Evolutionary conservation across 2,113 vertebrate genomes (phyloP).

Genomic region (Glaucidium brasilianum): DNA sequence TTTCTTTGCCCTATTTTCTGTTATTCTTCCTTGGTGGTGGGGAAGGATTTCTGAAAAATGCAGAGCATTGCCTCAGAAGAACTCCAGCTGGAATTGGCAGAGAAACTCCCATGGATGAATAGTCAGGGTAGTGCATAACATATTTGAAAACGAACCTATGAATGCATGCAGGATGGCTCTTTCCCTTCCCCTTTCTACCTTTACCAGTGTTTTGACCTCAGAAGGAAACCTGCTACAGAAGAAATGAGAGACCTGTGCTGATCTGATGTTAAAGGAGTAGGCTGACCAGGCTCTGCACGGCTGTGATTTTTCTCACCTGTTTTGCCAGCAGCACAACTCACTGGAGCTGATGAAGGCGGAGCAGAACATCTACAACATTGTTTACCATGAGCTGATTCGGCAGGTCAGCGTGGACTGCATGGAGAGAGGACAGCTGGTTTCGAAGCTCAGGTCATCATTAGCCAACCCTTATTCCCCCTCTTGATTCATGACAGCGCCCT

Average conservation of each 20-base stretch:
- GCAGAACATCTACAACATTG: constrained; percentile 87
- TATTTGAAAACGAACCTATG: background rate
- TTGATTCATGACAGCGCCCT: background rate
- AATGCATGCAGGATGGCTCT: background rate
- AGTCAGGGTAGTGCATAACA: background rate
- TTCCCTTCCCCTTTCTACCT: background rate
- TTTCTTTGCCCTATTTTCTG: background rate
- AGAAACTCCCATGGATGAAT: background rate
- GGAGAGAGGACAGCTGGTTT: constrained; percentile 87
- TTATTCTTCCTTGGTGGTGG: background rate
- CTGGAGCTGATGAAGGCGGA: constrained; percentile 82
- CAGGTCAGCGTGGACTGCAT: constrained; percentile 87
- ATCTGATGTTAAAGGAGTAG: background rate
- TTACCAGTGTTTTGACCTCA: background rate
- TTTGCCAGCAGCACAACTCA: constrained; percentile 80
- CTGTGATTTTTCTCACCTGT: background rate
- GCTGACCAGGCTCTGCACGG: background rate
- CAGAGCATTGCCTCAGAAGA: background rate
- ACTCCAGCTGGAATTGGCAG: background rate
- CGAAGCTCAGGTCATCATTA: constrained; percentile 82
- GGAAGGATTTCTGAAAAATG: background rate
- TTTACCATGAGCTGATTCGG: constrained; percentile 89
- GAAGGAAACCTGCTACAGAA: background rate
- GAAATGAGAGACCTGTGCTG: background rate
- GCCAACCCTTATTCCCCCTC: background rate